Evolutionary conservation across 2,888 invertebrate species (phyloP).

Genomic region (Pyrrhosoma nymphula): DNA sequence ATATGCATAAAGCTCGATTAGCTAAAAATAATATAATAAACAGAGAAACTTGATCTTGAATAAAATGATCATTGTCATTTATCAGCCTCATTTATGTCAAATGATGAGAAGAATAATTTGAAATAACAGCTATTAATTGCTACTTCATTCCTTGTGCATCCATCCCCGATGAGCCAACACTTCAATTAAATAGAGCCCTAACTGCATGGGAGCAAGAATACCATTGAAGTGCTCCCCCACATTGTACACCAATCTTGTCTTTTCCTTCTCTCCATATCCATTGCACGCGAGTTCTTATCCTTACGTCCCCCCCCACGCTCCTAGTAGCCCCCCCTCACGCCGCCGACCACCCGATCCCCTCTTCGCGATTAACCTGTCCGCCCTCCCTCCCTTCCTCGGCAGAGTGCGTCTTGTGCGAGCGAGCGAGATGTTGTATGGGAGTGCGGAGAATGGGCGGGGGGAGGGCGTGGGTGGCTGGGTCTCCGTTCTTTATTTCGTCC

Average conservation of each 20-base stretch:
- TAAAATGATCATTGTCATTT: no score
- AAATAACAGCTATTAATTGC: no score
- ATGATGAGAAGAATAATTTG: no score
- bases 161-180: neutral
- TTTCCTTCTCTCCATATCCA: neutral
- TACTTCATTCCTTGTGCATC: neutral
- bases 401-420: neutral
- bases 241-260: neutral
- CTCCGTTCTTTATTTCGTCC: neutral
- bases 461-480: neutral
- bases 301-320: neutral
- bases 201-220: neutral
- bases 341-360: neutral
- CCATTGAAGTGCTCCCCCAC: neutral
- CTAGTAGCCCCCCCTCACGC: neutral
- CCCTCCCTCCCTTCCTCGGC: neutral
- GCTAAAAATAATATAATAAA: no score
- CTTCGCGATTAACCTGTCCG: constrained; percentile 23
- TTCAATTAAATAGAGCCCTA: neutral
- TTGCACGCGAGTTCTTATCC: neutral
- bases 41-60: no score
- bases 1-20: no score
- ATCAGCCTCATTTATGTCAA: no score
- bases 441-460: neutral
- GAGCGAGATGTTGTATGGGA: neutral